Evolutionary conservation across 2,888 invertebrate species (phyloP).

Genomic region (Xestoiulus laeticollis): DNA sequence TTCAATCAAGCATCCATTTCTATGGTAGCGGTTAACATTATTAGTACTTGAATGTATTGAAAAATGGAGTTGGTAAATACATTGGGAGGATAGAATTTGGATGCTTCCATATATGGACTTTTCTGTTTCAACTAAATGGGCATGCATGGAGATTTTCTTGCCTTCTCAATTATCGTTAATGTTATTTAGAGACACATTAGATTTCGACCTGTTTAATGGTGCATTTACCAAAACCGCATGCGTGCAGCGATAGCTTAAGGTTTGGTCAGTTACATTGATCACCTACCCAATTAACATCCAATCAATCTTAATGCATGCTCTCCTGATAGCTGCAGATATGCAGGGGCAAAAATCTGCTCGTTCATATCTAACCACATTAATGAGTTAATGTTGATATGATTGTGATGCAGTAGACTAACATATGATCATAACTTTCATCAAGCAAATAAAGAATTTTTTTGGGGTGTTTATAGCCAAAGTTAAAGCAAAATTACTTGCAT

Average conservation of each 20-base stretch:
- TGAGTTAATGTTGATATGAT: background rate
- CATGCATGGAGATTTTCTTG: background rate
- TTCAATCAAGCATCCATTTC: too few relatives aligned
- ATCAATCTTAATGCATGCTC: background rate
- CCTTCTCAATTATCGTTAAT: background rate
- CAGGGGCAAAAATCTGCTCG: background rate
- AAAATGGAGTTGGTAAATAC: too few relatives aligned
- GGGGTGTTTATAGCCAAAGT: too few relatives aligned
- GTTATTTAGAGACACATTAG: background rate
- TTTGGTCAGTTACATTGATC: background rate
- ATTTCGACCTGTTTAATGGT: background rate
- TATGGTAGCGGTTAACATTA: too few relatives aligned
- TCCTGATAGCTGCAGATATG: background rate
- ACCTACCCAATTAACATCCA: background rate
- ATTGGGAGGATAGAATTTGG: too few relatives aligned
- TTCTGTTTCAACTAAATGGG: background rate
- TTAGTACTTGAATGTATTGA: too few relatives aligned
- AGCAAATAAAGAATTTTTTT: too few relatives aligned
- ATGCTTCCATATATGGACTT: background rate
- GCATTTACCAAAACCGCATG: conserved; percentile 8
- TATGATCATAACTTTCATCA: too few relatives aligned
- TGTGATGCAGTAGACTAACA: too few relatives aligned
- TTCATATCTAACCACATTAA: background rate
- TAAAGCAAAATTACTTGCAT: too few relatives aligned
- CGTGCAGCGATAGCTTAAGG: background rate